Evolutionary conservation across 2,888 invertebrate species (phyloP).

Genomic region (Scaptomyza cyrtandrae): DNA sequence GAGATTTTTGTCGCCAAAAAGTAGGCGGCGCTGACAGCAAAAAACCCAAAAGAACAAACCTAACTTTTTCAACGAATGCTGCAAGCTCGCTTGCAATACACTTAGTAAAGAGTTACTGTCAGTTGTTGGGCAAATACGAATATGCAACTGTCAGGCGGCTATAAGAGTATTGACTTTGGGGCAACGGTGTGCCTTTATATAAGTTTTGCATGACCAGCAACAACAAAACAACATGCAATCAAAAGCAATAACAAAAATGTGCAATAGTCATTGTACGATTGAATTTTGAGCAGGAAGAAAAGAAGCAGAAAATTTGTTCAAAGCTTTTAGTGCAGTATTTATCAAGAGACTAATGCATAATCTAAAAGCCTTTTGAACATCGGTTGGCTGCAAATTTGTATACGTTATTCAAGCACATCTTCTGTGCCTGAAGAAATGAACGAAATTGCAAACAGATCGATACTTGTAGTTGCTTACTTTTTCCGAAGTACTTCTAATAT

Average conservation of each 20-base stretch:
- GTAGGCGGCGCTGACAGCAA: constrained; percentile 27
- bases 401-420: no score
- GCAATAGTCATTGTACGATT: neutral
- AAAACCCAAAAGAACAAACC: constrained; percentile 18
- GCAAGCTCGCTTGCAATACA: constrained; percentile 52
- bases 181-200: constrained; percentile 2
- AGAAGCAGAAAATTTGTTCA: neutral
- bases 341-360: no score
- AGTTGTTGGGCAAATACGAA: constrained; percentile 18
- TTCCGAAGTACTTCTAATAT: neutral
- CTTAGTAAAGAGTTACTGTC: constrained; percentile 11
- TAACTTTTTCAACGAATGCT: constrained; percentile 45
- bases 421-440: neutral
- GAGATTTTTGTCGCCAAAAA: constrained; percentile 71
- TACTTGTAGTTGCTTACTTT: neutral
- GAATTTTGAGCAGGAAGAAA: neutral
- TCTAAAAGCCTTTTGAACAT: neutral
- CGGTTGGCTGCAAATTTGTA: no score
- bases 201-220: constrained; percentile 17
- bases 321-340: no score
- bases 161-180: constrained; percentile 7
- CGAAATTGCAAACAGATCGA: neutral
- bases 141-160: constrained; percentile 20
- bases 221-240: constrained; percentile 11
- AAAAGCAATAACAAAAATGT: constrained; percentile 1